Evolutionary conservation across 2,888 invertebrate genomes (phyloP).

Genomic region (Torymus aiolomorphi): DNA sequence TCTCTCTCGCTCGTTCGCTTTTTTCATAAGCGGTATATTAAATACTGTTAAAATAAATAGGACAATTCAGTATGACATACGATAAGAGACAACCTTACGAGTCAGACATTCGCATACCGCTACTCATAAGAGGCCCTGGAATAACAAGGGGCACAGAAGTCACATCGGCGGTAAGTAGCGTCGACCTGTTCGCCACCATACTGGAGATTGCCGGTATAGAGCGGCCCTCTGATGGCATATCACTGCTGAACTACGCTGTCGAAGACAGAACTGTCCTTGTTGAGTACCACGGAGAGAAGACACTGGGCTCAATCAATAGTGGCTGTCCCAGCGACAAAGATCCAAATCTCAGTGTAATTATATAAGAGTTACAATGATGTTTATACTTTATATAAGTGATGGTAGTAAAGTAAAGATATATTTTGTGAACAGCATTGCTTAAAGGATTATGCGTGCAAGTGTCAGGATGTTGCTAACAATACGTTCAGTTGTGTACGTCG

Average conservation of each 20-base stretch:
- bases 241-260: constrained; percentile 64
- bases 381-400: too few relatives aligned
- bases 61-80: constrained; percentile 91
- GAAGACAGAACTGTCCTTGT: constrained; percentile 81
- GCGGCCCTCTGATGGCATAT: constrained; percentile 73
- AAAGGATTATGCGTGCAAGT: constrained; percentile 85
- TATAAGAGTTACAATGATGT: background rate
- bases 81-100: constrained; percentile 95
- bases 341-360: constrained; percentile 80
- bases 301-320: background rate
- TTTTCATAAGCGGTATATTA: too few relatives aligned
- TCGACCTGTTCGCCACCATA: constrained; percentile 92
- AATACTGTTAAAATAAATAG: constrained; percentile 74
- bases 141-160: constrained; percentile 77
- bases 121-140: constrained; percentile 87
- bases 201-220: constrained; percentile 82
- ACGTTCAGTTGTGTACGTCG: constrained; percentile 88
- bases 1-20: too few relatives aligned
- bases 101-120: constrained; percentile 89
- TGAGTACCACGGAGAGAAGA: constrained; percentile 88
- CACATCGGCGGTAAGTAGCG: constrained; percentile 81
- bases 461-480: constrained; percentile 90
- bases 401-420: background rate
- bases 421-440: constrained; percentile 80
- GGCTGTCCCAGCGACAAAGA: constrained; percentile 82